Evolutionary conservation across 2,888 invertebrate genomes (phyloP).

Genomic region (Sinotaia quadrata): DNA sequence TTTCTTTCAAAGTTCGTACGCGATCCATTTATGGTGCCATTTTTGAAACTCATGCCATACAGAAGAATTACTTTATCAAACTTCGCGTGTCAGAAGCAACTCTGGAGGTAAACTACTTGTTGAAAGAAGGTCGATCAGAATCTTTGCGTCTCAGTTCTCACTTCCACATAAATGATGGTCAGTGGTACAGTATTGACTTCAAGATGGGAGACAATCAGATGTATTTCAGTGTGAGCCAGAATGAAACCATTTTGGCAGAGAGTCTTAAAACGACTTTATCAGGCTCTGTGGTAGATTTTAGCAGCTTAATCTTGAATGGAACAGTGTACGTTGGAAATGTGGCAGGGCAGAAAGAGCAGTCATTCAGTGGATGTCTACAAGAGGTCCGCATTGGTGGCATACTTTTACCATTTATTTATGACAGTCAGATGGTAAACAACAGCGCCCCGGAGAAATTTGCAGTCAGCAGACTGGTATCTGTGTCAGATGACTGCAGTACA

Average conservation of each 20-base stretch:
- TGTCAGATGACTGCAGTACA: conserved; percentile 22
- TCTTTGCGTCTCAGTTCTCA: conserved; percentile 25
- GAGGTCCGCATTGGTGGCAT: conserved; percentile 88
- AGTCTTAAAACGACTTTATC: background rate
- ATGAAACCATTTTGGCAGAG: conserved; percentile 19
- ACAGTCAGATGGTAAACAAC: conserved; percentile 64
- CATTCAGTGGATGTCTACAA: conserved; percentile 86
- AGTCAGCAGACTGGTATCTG: background rate
- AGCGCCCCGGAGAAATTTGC: conserved; percentile 48
- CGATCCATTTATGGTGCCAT: conserved; percentile 81
- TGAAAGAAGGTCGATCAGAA: conserved; percentile 34
- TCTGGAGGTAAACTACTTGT: conserved; percentile 46
- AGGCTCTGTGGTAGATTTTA: conserved; percentile 6
- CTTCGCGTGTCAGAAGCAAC: conserved; percentile 45
- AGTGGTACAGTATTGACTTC: conserved; percentile 44
- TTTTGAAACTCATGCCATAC: conserved; percentile 76
- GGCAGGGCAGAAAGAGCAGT: conserved; percentile 17
- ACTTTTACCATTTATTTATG: conserved; percentile 87
- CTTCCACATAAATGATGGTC: conserved; percentile 43
- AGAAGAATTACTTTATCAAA: conserved; percentile 45
- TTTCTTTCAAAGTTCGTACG: conserved; percentile 71
- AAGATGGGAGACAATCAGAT: conserved; percentile 26
- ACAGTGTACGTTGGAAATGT: conserved; percentile 25
- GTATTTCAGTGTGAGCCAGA: conserved; percentile 12
- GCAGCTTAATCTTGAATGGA: conserved; percentile 25